These are phyloP conservation scores for Morpho deidamia DNA, from an alignment of 2,888 invertebrate species.

Conservation along the genomic window DNA sequence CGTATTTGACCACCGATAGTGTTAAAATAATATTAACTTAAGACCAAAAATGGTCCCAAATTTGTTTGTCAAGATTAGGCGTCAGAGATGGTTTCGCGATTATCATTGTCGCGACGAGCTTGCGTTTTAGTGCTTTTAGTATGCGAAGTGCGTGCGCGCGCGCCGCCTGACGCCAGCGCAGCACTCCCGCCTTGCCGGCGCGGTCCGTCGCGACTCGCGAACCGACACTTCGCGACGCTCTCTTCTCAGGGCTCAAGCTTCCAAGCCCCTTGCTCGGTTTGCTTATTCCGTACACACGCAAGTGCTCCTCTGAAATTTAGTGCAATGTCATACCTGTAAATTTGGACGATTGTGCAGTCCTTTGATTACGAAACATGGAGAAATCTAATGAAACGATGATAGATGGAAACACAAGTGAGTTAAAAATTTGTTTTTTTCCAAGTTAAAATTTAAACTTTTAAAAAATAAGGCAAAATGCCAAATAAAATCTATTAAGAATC, in stretches of 20 bases:
- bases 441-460: neutral
- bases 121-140: conserved; percentile 50
- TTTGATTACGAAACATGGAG: conserved; percentile 24
- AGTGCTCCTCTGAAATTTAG: conserved; percentile 50
- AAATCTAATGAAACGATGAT: conserved; percentile 39
- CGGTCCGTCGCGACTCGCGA: conserved; percentile 37
- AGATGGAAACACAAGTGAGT: conserved; percentile 38
- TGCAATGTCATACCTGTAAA: conserved; percentile 57
- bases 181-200: conserved; percentile 40
- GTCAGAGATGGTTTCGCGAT: conserved; percentile 57
- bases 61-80: conserved; percentile 60
- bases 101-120: conserved; percentile 53
- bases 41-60: conserved; percentile 40
- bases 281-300: conserved; percentile 56
- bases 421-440: conserved; percentile 7
- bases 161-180: conserved; percentile 64
- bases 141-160: conserved; percentile 68
- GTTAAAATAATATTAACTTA: conserved; percentile 52
- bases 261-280: conserved; percentile 17
- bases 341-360: conserved; percentile 23
- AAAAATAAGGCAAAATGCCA: too few relatives aligned
- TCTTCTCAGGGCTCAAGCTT: conserved; percentile 45
- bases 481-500: too few relatives aligned
- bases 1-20: conserved; percentile 61
- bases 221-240: conserved; percentile 50